phyloP scores from a whole-genome alignment of 2,888 invertebrate species.

The Dicycla oo region DNA sequence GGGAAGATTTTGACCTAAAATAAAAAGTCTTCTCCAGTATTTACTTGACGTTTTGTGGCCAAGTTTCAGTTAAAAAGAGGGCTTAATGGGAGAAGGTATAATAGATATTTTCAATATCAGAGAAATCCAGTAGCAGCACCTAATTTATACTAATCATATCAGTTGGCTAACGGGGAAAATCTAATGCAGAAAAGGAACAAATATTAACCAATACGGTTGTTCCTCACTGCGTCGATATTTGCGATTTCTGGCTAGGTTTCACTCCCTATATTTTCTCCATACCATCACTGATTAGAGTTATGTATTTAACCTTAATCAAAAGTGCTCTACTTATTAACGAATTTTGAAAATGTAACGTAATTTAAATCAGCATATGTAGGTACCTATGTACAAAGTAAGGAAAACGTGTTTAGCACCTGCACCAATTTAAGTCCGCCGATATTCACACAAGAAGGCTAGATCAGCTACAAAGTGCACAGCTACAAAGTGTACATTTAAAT shows the following conservation, averaged over 20 bases:
- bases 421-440: conserved; percentile 15
- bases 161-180: not conserved
- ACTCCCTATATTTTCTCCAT: not conserved
- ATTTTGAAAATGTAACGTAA: not conserved
- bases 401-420: not conserved
- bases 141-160: not conserved
- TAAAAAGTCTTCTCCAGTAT: not conserved
- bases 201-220: not conserved
- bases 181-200: not conserved
- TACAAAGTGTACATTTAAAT: conserved; percentile 60
- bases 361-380: not conserved
- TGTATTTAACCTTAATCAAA: not conserved
- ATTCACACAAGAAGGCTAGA: conserved; percentile 49
- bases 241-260: not conserved
- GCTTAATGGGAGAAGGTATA: not conserved
- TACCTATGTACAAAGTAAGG: not conserved
- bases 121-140: not conserved
- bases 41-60: not conserved
- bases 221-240: not conserved
- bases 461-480: conserved; percentile 39
- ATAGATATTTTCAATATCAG: not conserved
- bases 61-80: not conserved
- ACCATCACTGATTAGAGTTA: not conserved
- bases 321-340: not conserved
- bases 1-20: not conserved